Base-by-base conservation (phyloP, 2,797 vertebrate genomes). In the Poeciliopsis turneri region DNA sequence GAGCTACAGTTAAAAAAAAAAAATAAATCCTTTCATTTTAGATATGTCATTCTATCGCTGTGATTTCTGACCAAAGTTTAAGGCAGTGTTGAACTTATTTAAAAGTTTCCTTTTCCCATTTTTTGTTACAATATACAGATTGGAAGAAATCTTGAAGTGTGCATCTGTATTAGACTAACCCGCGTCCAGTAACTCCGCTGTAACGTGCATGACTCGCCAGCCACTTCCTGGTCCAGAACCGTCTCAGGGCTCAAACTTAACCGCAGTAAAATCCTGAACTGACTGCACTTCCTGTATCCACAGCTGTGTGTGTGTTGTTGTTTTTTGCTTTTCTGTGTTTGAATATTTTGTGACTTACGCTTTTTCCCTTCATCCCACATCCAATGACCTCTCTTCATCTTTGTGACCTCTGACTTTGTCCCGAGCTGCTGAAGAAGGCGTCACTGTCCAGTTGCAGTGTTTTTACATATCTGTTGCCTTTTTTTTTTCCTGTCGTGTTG, bases 161-260 rank as follows among this genome's bases (percentile, higher is more conserved):
- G 91, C 87, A 82, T 87, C 49, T 45, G 46, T 73, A 55, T 78
- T 59, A 45, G 74, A 92, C 94, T 95, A 95, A 95, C 90, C 80
- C 79, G 51, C 79, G 82, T 82, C 41, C 53, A 79, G 72, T 92
- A 91, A 93, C 88, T 73, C 53, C 84, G 77, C 71, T 74, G 78
- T 81, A 61, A 75, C 3, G 61, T 93, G 94, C 95, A 95, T 93
- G 92, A 87, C 49, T 59, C 82, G 18, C 70, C 74, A 33, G 64
- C 81, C 81, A 76, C 85, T 78, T 83, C 81, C 74, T 82, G 61
- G 70, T 77, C 45, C 45, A 39, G n/a, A 59, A 46, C 61, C 80
- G 76, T 72, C 28, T 28, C 36, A 43, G 77, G 39, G 59, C 82
- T 85, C 70, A 88, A 85, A 61, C 74, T 79, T 43, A 85, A 84